Conservation (phyloP, 2,797 vertebrate species). For the Lacerta viridis region DNA sequence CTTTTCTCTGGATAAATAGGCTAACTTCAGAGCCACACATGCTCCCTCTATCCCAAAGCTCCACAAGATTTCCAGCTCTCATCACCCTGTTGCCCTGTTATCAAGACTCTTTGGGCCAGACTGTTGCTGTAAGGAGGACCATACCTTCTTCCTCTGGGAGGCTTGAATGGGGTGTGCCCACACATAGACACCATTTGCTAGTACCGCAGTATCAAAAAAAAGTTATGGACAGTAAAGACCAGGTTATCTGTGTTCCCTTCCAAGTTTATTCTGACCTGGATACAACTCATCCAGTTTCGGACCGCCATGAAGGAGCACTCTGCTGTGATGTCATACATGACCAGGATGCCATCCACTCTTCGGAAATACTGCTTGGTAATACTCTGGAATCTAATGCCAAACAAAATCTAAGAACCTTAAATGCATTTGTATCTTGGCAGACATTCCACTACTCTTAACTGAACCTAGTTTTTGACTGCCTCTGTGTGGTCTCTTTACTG, state of each 20-base stretch:
- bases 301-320: constrained; percentile 81
- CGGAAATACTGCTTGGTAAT: constrained; percentile 89
- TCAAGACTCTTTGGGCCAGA: neutral
- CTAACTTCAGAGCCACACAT: too few species aligned
- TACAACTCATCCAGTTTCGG: constrained; percentile 84
- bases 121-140: neutral
- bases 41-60: too few species aligned
- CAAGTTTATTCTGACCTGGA: constrained; percentile 79
- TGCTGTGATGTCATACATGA: constrained; percentile 85
- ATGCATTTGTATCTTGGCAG: neutral
- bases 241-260: rapidly evolving
- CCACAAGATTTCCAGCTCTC: neutral
- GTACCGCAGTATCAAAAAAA: neutral
- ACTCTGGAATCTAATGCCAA: constrained; percentile 83
- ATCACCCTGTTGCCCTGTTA: neutral
- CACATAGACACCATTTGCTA: neutral
- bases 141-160: neutral
- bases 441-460: neutral
- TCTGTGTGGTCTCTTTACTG: neutral
- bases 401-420: constrained; percentile 35
- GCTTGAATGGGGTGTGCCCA: too few species aligned
- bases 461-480: neutral
- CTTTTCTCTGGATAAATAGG: too few species aligned
- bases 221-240: neutral
- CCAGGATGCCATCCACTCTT: constrained; percentile 84